These are phyloP conservation scores for Paramormyrops kingsleyae DNA, from an alignment of 2,113 vertebrate genomes.

Conservation along the genomic window DNA sequence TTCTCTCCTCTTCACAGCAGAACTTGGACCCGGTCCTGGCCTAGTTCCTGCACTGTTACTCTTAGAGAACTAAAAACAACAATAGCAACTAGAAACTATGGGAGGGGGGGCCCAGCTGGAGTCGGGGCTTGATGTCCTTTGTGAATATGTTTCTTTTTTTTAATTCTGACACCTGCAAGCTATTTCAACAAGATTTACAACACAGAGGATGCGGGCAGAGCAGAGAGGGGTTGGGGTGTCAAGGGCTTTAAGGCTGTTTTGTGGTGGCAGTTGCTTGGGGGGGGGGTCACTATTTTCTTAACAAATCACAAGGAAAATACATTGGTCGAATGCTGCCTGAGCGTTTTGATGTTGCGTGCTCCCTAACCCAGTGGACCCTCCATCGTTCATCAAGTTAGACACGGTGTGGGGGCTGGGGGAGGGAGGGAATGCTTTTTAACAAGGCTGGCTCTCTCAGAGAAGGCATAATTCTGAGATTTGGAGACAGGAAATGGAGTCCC, in stretches of 20 bases:
- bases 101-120: conserved; percentile 87
- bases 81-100: conserved; percentile 66
- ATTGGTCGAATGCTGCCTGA: conserved; percentile 71
- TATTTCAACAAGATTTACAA: conserved; percentile 97
- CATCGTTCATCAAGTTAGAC: conserved; percentile 48
- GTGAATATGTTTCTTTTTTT: conserved; percentile 68
- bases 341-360: conserved; percentile 79
- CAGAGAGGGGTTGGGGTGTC: conserved; percentile 54
- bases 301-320: conserved; percentile 84
- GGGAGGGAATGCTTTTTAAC: conserved; percentile 18
- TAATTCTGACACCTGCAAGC: conserved; percentile 98
- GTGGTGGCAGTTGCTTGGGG: conserved; percentile 50
- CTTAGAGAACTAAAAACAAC: conserved; percentile 59
- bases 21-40: conserved; percentile 55
- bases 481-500: conserved; percentile 68
- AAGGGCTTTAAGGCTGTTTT: conserved; percentile 4
- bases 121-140: conserved; percentile 71
- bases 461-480: conserved; percentile 68
- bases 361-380: conserved; percentile 64
- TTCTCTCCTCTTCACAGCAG: conserved; percentile 53
- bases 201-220: conserved; percentile 68
- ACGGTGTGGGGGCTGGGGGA: conserved; percentile 19
- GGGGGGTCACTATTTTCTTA: conserved; percentile 79
- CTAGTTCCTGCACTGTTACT: conserved; percentile 61
- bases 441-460: conserved; percentile 36